These are phyloP conservation scores for Orientallactaga sibirica DNA, from an alignment of 2,797 vertebrate genomes.

Conservation along the genomic window DNA sequence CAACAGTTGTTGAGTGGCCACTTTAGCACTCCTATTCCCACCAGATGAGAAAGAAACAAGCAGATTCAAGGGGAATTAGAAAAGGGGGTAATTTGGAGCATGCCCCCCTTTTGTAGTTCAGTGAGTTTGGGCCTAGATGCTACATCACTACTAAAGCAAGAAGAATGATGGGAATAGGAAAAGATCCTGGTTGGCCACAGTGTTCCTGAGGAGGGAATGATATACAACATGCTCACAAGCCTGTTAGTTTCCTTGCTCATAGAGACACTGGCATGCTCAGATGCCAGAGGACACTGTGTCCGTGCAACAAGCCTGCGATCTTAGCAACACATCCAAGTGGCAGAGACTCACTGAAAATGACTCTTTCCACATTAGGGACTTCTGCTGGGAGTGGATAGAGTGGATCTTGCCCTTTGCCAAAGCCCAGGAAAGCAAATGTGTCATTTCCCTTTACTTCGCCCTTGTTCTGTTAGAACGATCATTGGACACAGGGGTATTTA, in stretches of 20 bases:
- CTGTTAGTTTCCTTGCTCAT: slow-evolving; percentile 45
- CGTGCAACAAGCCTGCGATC: slow-evolving; percentile 43
- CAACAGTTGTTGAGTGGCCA: neutral
- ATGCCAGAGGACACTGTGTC: slow-evolving; percentile 61
- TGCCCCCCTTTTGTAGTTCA: neutral
- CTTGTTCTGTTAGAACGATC: neutral
- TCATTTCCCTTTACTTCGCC: neutral
- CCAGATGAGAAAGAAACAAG: neutral
- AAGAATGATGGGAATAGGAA: neutral
- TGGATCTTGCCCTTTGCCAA: slow-evolving; percentile 61
- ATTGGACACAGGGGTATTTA: neutral
- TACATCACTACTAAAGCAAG: neutral
- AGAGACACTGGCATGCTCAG: neutral
- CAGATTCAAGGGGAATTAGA: neutral
- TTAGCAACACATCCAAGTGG: slow-evolving; percentile 59
- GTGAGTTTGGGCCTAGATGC: neutral
- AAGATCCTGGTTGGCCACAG: neutral
- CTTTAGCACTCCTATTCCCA: neutral
- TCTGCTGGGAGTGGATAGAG: slow-evolving; percentile 55
- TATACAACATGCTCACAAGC: slow-evolving; percentile 26
- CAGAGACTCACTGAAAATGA: slow-evolving; percentile 58
- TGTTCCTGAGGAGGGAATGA: neutral
- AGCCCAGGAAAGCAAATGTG: neutral
- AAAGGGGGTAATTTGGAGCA: neutral
- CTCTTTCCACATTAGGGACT: slow-evolving; percentile 59